phyloP scores from a whole-genome alignment of 2,113 vertebrate species.

The Marmota monax region DNA sequence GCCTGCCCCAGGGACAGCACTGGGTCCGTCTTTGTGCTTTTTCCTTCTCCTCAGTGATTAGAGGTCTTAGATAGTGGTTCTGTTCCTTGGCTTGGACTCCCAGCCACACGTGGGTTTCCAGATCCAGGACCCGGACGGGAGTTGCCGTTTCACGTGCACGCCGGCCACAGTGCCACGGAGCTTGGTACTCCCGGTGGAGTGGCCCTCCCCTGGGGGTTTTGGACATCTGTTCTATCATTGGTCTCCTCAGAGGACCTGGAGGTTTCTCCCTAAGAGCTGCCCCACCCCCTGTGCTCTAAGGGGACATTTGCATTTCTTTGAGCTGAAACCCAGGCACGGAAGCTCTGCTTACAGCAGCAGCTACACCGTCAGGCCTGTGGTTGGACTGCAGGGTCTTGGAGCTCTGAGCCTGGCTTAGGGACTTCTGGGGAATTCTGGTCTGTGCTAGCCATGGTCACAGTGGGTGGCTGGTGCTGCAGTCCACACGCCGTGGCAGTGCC shows the following conservation, averaged over 20 bases:
- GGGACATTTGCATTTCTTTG: background rate
- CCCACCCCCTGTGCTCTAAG: background rate
- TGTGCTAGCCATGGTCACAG: background rate
- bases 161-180: rapidly evolving
- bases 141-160: rapidly evolving
- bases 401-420: background rate
- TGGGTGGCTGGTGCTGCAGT: no score
- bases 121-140: background rate
- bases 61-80: background rate
- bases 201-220: no score
- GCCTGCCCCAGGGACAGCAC: no score
- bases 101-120: no score
- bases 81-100: rapidly evolving
- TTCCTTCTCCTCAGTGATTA: rapidly evolving
- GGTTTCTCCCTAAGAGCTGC: background rate
- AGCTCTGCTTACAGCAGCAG: rapidly evolving
- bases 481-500: rapidly evolving
- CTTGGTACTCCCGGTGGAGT: rapidly evolving
- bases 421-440: background rate
- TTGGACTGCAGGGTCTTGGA: rapidly evolving
- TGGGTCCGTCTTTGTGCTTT: no score
- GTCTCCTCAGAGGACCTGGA: background rate
- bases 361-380: rapidly evolving
- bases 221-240: rapidly evolving
- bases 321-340: rapidly evolving